These are phyloP conservation scores for Phataginus tetradactyla DNA, from an alignment of 2,797 vertebrate species.

Conservation along the genomic window DNA sequence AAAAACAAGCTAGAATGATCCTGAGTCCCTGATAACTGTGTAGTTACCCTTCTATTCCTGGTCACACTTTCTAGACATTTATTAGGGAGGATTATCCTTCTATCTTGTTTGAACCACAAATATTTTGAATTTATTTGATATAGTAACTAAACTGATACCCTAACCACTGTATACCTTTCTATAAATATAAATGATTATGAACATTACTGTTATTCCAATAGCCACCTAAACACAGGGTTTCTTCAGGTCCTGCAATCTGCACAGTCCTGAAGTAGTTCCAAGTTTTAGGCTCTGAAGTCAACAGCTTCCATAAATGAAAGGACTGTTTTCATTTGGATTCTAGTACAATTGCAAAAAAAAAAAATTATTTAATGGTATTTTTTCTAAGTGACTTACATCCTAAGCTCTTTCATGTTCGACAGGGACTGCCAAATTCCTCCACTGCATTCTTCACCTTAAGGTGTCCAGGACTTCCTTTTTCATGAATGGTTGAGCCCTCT, in stretches of 20 bases:
- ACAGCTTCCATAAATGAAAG: background rate
- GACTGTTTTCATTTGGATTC: background rate
- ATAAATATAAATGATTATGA: background rate
- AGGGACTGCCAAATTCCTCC: background rate
- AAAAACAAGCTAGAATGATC: background rate
- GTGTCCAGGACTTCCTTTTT: background rate
- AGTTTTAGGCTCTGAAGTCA: background rate
- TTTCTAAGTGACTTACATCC: background rate
- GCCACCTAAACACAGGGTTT: background rate
- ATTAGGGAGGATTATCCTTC: background rate
- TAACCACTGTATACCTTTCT: background rate
- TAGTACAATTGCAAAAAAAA: slow-evolving; percentile 31
- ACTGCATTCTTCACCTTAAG: background rate
- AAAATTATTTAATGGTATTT: background rate
- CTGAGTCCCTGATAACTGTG: background rate
- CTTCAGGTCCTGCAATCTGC: background rate
- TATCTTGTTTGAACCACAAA: background rate
- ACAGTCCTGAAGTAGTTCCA: background rate
- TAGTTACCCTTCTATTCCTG: background rate
- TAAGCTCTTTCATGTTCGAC: background rate
- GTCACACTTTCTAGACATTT: background rate
- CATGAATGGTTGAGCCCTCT: background rate
- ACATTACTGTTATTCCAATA: background rate
- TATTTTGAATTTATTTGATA: background rate
- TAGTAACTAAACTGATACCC: background rate